These are phyloP conservation scores for Nesometra sesokonis DNA, from an alignment of 35 echinoderm and acorn worm genomes.

Conservation along the genomic window DNA sequence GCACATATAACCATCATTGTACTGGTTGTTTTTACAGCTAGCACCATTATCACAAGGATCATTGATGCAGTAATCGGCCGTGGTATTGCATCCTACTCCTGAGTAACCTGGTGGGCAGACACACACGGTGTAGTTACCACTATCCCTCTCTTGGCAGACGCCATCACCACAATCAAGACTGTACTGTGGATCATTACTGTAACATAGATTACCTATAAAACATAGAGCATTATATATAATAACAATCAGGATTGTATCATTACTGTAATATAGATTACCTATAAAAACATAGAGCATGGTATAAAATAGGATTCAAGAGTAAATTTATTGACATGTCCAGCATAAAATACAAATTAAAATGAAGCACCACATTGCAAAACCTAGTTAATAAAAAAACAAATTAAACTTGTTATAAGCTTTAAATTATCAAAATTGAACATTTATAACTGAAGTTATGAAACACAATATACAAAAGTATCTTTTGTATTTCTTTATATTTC, in stretches of 20 bases:
- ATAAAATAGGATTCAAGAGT: too few relatives aligned
- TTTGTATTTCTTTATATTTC: too few relatives aligned
- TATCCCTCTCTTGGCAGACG: not conserved
- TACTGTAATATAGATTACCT: not conserved
- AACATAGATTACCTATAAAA: not conserved
- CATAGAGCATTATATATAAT: too few relatives aligned
- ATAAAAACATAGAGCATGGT: not conserved
- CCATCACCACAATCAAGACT: not conserved
- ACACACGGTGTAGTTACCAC: not conserved
- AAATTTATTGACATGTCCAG: too few relatives aligned
- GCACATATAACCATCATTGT: not conserved
- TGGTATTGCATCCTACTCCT: slow-evolving; percentile 42
- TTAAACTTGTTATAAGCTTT: too few relatives aligned
- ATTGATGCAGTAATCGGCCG: slow-evolving; percentile 50
- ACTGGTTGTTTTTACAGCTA: not conserved
- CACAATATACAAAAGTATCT: too few relatives aligned
- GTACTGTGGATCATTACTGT: not conserved
- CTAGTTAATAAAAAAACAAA: too few relatives aligned
- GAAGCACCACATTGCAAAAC: too few relatives aligned
- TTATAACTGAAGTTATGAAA: too few relatives aligned
- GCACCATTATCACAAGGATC: slow-evolving; percentile 33
- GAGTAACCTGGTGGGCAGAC: slow-evolving; percentile 15
- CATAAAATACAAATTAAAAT: too few relatives aligned
- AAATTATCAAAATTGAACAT: too few relatives aligned
- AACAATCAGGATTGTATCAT: too few relatives aligned